Base-by-base conservation (phyloP, 2,113 vertebrate genomes). In the Holacanthus passer region DNA sequence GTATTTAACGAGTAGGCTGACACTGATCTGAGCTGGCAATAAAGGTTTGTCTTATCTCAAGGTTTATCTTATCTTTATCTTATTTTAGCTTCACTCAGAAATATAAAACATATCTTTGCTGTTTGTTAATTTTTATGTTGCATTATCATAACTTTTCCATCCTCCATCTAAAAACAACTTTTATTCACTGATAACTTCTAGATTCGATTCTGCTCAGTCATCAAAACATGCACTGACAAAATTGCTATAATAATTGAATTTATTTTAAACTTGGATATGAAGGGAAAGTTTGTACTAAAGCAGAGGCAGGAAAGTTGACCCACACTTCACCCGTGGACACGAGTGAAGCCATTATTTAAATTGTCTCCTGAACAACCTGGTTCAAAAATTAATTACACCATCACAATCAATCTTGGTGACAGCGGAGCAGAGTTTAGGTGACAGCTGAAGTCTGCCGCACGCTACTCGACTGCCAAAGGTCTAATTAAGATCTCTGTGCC, bases 401-500 rank as follows among this genome's bases (percentile, higher is more conserved):
- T 78, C 76, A 74, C 48, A 60, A 59, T 77, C 67, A 77, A 70
- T 73, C 76, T 39, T 0, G 0, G 62, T 27, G 60, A 77, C 70
- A 71, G 31, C 0, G 16, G 52, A 73, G 78, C 58, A 59, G 66
- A 79, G 39, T 24, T 68, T 17, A 50, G 74, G 35, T 73, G 87
- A 73, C 67, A 77, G 66, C 71, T 79, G 39, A 60, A 58, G 39
- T 71, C 70, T 68, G 65, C 53, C 13, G 29, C 63, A 56, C 4
- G 22, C 52, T 24, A 1, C 75, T 62, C 8, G 3, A 50, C 79
- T 82, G 74, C 79, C 82, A 79, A 1, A 32, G 19, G 14, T 31
- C 55, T 83, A 65, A 86, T 83, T 77, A 77, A 60, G 66, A 83
- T 68, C 63, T 64, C 52, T 29, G 37, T 55, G 39, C 4, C 32